Conservation (phyloP, 2,113 vertebrate species). For the Bos javanicus region DNA sequence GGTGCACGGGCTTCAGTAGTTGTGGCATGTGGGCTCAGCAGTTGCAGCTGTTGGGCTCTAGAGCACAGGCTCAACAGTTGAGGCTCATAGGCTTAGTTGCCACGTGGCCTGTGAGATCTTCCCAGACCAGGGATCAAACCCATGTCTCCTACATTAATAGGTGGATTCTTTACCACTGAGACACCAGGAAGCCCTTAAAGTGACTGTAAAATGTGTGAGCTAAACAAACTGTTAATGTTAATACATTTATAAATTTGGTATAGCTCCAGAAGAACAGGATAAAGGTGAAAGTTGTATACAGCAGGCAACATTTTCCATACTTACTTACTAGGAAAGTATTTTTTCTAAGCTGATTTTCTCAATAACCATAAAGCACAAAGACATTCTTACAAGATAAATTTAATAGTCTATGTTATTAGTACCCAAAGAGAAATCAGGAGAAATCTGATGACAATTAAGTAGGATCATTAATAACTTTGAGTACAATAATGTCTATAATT, state of each 20-base stretch:
- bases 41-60: not conserved
- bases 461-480: not conserved
- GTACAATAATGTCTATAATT: not conserved
- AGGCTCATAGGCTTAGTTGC: not conserved
- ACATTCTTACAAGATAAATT: conserved; percentile 6
- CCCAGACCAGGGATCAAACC: not conserved
- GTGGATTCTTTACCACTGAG: not conserved
- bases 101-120: not conserved
- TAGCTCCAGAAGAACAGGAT: not conserved
- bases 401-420: not conserved
- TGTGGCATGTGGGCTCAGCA: not conserved
- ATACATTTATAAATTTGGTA: not conserved
- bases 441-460: not conserved
- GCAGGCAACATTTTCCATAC: not conserved
- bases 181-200: rapidly evolving
- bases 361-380: conserved; percentile 20
- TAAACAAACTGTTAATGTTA: not conserved
- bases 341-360: not conserved
- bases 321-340: not conserved
- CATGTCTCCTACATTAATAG: not conserved
- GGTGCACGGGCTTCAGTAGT: not conserved
- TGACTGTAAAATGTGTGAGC: not conserved
- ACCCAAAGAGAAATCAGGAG: not conserved
- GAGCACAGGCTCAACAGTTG: not conserved
- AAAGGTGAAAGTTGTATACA: not conserved